Evolutionary conservation across 1,140 invertebrate species (phyloP).

Genomic region (Carposina sasakii): DNA sequence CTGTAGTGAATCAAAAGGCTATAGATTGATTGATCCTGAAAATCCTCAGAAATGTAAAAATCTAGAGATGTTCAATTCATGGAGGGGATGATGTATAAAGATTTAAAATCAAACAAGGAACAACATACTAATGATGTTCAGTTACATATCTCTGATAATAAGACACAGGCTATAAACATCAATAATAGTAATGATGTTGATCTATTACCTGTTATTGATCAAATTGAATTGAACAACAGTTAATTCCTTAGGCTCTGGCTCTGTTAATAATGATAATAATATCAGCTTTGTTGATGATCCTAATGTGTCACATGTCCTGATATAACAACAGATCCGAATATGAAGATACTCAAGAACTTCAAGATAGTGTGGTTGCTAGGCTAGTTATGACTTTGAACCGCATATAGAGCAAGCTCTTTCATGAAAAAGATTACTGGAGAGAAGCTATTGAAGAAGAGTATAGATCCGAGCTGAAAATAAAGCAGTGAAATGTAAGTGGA

Average conservation of each 20-base stretch:
- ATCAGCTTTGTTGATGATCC: constrained; percentile 1
- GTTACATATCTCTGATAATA: background rate
- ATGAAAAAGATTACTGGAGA: constrained; percentile 2
- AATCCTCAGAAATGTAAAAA: constrained; percentile 21
- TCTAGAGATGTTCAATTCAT: constrained; percentile 34
- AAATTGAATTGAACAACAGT: too few species aligned
- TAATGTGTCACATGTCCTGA: constrained; percentile 9
- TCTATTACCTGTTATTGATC: too few species aligned
- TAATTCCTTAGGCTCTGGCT: too few species aligned
- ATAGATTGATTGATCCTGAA: constrained; percentile 44
- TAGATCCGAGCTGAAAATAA: too few species aligned
- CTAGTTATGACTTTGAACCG: too few species aligned
- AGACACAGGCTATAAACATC: background rate
- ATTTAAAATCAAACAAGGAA: constrained; percentile 5
- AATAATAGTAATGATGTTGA: background rate
- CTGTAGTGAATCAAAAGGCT: constrained; percentile 47
- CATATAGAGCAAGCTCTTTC: too few species aligned
- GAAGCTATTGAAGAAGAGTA: background rate
- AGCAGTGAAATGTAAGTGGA: too few species aligned
- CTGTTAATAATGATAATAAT: too few species aligned
- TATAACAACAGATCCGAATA: constrained; percentile 8
- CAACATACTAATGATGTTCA: background rate
- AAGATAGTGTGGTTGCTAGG: too few species aligned
- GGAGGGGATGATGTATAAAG: constrained; percentile 3
- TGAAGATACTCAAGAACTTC: too few species aligned